Evolutionary conservation across 2,113 vertebrate species (phyloP).

Genomic region (Phodopus roborovskii): DNA sequence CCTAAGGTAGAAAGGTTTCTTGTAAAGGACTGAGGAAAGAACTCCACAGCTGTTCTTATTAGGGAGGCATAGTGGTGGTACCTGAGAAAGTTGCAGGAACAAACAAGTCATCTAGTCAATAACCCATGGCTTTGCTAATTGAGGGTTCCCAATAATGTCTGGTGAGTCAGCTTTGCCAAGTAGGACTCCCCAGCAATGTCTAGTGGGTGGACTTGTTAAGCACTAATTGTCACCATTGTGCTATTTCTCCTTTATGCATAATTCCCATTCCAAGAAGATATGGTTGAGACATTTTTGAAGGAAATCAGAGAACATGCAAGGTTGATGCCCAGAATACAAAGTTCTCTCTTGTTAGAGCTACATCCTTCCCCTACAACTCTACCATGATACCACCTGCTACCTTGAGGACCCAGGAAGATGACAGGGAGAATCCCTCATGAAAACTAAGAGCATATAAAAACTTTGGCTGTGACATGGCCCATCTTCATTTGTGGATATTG

Average conservation of each 20-base stretch:
- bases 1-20: too few species aligned
- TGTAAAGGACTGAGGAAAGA: too few species aligned
- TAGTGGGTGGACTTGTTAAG: too few species aligned
- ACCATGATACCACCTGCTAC: not conserved
- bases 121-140: too few species aligned
- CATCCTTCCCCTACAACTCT: not conserved
- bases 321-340: not conserved
- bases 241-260: not conserved
- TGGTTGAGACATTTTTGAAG: not conserved
- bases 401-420: not conserved
- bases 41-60: too few species aligned
- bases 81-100: too few species aligned
- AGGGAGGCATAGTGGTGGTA: too few species aligned
- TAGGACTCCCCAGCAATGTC: too few species aligned
- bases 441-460: not conserved
- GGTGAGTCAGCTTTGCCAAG: too few species aligned
- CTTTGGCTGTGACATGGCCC: not conserved
- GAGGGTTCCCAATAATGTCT: too few species aligned
- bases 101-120: too few species aligned
- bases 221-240: too few species aligned
- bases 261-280: not conserved
- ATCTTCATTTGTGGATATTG: not conserved
- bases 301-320: not conserved
- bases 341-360: not conserved
- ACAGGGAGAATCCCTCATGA: not conserved